A percentile compares a stretch with the other conserved stretches of the same genome.
These are phyloP conservation scores for Antennarius striatus DNA, from an alignment of 2,113 vertebrate species.

Conservation along the genomic window DNA sequence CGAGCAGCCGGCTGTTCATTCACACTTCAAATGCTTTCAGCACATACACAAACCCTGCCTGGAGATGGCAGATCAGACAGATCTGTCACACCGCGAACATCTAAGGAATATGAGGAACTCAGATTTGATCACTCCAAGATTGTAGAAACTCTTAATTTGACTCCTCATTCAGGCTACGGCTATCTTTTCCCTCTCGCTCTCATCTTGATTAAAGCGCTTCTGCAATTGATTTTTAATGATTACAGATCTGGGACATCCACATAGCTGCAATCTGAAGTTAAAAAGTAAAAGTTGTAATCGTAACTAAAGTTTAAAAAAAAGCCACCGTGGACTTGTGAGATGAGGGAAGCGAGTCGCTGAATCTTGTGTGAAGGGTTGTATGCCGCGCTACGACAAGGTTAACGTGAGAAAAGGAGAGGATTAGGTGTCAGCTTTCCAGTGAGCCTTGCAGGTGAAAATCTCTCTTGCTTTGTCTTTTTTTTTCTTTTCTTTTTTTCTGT, in stretches of 20 bases:
- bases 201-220: background rate
- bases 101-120: conserved; percentile 25
- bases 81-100: conserved; percentile 40
- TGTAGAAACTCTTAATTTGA: conserved; percentile 21
- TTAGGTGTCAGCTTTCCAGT: conserved; percentile 39
- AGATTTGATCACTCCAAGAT: conserved; percentile 21
- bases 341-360: conserved; percentile 1
- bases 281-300: background rate
- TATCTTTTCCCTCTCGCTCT: background rate
- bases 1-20: conserved; percentile 49
- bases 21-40: conserved; percentile 50
- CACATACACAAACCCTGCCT: conserved; percentile 34
- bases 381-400: conserved; percentile 18
- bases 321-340: background rate
- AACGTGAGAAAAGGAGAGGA: conserved; percentile 16
- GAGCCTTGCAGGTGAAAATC: conserved; percentile 31
- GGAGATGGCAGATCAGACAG: conserved; percentile 52
- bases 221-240: conserved; percentile 6
- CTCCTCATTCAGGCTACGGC: background rate
- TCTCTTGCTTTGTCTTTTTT: background rate
- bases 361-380: conserved; percentile 20
- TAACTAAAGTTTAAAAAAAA: background rate
- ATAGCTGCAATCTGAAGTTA: background rate
- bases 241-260: conserved; percentile 1
- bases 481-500: background rate